Base-by-base conservation (phyloP, 1,140 invertebrate species). In the Trichomalopsis sarcophagae region DNA sequence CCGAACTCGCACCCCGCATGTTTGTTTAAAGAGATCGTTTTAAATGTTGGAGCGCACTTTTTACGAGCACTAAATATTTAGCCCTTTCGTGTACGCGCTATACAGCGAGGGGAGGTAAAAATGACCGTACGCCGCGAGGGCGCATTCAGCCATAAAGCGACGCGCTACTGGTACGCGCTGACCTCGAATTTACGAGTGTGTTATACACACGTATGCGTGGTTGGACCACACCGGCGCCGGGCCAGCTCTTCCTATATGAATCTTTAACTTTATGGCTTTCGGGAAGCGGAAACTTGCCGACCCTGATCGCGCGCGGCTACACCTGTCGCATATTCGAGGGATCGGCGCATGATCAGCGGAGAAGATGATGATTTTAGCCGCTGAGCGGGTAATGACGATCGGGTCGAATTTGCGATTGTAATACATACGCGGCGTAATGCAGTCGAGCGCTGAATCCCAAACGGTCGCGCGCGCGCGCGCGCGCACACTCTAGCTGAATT, bases 301-400 rank as follows among this genome's bases (percentile, higher is more conserved):
- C 85, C 87, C 86, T 84, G 87, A 87, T 87, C 86, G 87, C 88
- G 86, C 23, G 68, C n/a, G n/a, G 10, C 66, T 87, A 88, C 88
- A 88, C 88, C 88, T 87, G 84, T 33, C 82, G 88, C 87, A 87
- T 87, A 83, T 50, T 82, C 71, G 88, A 88, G 68, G 83, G 85
- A 80, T 77, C 66, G 47, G 50, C 44, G 27, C 27, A 27, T 27
- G 27, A 50, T 50, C 82, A 50, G 21, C 66, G 81, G 78, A 33
- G 77, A 69, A 0, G 27, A 27, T 74, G 68, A 62, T 7, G 6
- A 62, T 7, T 62, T 62, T 62, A 21, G 40, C 6, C 40, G 27
- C 27, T 27, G 27, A 44, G 9, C 7, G 7, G 40, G 11, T 17
- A 62, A 62, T 62, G 21, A 4, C 17, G 21, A 62, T 62, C 17